A percentile compares a stretch with the other conserved stretches of the same genome.
Conservation (phyloP, 2,888 invertebrate species). For the Ametastegia equiseti region DNA sequence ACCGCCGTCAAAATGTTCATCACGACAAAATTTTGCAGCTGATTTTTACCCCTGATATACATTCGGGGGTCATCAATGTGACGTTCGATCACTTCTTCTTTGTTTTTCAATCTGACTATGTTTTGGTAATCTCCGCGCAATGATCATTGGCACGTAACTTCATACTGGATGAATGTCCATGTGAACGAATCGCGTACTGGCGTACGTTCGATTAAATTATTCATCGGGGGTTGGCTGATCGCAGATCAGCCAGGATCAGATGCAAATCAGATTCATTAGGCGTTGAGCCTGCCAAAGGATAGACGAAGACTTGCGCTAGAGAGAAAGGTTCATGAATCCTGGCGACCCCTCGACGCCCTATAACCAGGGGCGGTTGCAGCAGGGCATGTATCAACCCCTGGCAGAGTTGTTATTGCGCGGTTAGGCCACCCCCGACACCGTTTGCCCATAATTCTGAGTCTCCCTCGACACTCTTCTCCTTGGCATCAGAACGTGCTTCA, state of each 20-base stretch:
- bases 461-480: conserved; percentile 13
- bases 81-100: too few relatives aligned
- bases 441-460: conserved; percentile 39
- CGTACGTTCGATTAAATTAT: background rate
- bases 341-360: conserved; percentile 42
- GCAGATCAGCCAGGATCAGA: conserved; percentile 72
- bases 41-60: too few relatives aligned
- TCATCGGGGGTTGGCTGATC: conserved; percentile 56
- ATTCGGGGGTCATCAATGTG: background rate
- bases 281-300: conserved; percentile 61
- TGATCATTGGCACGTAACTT: conserved; percentile 11
- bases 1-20: background rate
- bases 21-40: too few relatives aligned
- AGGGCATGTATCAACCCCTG: conserved; percentile 50
- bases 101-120: too few relatives aligned
- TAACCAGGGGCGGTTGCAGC: conserved; percentile 26
- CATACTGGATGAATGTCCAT: too few relatives aligned
- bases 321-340: conserved; percentile 38
- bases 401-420: conserved; percentile 68
- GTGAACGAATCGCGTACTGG: background rate
- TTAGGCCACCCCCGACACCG: conserved; percentile 59
- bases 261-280: conserved; percentile 75
- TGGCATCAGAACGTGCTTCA: background rate
- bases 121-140: background rate
- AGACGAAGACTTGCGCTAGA: conserved; percentile 49